phyloP scores from a whole-genome alignment of 1,140 invertebrate species.

The Cydia fagiglandana region DNA sequence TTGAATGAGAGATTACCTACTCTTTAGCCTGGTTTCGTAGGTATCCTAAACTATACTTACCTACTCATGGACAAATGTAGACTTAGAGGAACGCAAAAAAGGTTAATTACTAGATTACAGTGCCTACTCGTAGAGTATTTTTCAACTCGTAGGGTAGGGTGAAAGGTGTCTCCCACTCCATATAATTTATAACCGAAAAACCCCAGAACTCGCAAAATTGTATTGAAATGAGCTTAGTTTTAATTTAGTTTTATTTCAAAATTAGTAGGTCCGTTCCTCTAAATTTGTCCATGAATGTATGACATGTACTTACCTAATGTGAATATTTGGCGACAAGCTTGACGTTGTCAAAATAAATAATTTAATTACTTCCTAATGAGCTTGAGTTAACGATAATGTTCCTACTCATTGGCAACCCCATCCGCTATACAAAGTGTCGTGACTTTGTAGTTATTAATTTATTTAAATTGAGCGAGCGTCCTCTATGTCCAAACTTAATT shows the following conservation, averaged over 20 bases:
- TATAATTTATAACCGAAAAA: no score
- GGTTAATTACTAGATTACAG: no score
- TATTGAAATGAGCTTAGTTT: no score
- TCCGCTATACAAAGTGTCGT: not conserved
- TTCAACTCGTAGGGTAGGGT: no score
- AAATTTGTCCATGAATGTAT: no score
- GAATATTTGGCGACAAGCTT: not conserved
- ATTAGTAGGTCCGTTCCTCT: no score
- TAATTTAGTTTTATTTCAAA: no score
- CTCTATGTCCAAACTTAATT: not conserved
- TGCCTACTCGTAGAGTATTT: no score
- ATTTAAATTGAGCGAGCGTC: not conserved
- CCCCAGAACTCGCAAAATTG: no score
- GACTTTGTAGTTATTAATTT: slow-evolving; percentile 7
- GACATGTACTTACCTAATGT: not conserved
- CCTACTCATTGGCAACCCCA: not conserved
- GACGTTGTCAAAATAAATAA: not conserved
- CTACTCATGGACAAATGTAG: no score
- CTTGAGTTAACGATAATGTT: not conserved
- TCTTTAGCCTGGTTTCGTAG: not conserved
- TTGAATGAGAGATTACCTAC: not conserved
- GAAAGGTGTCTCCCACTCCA: no score
- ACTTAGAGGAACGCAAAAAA: no score
- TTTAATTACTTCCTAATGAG: not conserved
- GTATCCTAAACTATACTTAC: not conserved